Evolutionary conservation across 2,888 invertebrate species (phyloP).

Genomic region (Megaustenia siamemsis): DNA sequence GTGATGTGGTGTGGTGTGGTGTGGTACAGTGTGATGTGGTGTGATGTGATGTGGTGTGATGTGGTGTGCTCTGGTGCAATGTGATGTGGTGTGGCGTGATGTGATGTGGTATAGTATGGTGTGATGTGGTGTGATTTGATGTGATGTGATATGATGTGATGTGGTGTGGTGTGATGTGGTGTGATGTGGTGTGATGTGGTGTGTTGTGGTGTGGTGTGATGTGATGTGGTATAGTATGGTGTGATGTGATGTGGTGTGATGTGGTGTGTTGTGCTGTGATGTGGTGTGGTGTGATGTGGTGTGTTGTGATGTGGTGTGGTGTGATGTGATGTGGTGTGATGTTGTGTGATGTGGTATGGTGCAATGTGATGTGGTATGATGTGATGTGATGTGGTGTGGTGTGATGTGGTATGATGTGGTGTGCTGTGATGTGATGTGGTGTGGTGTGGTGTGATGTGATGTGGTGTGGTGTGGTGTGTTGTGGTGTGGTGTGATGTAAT

Average conservation of each 20-base stretch:
- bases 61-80: too few species aligned
- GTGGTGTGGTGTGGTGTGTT: neutral
- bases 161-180: neutral
- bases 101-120: constrained; percentile 6
- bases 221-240: constrained; percentile 7
- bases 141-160: neutral
- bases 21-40: too few species aligned
- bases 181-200: neutral
- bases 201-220: neutral
- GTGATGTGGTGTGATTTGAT: neutral
- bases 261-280: constrained; percentile 16
- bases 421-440: neutral
- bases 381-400: constrained; percentile 19
- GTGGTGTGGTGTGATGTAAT: neutral
- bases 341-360: constrained; percentile 13
- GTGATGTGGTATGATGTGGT: constrained; percentile 14
- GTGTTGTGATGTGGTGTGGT: constrained; percentile 12
- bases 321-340: constrained; percentile 32
- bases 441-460: constrained; percentile 1
- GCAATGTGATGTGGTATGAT: constrained; percentile 3
- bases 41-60: too few species aligned
- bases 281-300: constrained; percentile 2
- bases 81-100: too few species aligned
- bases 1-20: too few species aligned
- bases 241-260: constrained; percentile 9